Conservation (phyloP, 1,140 invertebrate species). For the Babylonia areolata region DNA sequence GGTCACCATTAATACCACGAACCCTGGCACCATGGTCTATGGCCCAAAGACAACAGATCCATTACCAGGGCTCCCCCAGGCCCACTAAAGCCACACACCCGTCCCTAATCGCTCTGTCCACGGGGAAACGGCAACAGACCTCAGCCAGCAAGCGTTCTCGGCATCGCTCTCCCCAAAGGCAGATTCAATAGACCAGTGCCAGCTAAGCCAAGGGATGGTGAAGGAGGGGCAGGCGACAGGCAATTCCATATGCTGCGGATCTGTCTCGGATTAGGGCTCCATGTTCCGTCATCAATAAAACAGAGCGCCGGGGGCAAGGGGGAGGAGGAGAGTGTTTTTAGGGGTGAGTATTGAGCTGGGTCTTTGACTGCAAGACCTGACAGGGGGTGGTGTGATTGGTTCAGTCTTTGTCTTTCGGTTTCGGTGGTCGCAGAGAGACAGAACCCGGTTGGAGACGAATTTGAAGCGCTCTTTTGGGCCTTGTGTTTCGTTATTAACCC, state of each 20-base stretch:
- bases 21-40: background rate
- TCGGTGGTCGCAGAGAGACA: background rate
- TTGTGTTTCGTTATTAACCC: no score
- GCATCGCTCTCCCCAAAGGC: background rate
- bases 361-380: no score
- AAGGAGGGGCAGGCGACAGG: background rate
- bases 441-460: no score
- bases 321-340: background rate
- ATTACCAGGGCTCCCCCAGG: background rate
- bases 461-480: no score
- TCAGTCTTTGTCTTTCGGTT: background rate
- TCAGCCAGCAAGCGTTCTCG: no score
- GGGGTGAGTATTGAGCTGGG: background rate
- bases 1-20: background rate
- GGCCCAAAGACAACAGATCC: constrained; percentile 6
- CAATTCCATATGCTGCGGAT: constrained; percentile 19
- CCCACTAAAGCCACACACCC: background rate
- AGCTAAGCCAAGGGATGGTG: background rate
- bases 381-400: background rate
- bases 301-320: background rate
- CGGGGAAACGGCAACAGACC: no score
- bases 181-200: background rate
- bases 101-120: constrained; percentile 1
- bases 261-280: background rate
- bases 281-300: constrained; percentile 4